These are phyloP conservation scores for Mongoloraphidia duomilia DNA, from an alignment of 2,888 invertebrate species.

Conservation along the genomic window DNA sequence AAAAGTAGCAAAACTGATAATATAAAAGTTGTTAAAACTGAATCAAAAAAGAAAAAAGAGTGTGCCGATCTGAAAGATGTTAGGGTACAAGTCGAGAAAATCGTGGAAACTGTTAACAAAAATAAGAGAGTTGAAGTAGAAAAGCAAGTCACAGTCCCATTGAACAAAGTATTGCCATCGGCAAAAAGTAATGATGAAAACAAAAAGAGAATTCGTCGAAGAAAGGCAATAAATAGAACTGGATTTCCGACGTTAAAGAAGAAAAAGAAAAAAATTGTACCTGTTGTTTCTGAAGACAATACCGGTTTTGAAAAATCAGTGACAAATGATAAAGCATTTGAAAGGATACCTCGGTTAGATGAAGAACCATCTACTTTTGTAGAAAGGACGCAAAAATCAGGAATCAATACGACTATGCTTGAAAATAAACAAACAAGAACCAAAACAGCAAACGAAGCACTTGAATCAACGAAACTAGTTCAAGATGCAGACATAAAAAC, in stretches of 20 bases:
- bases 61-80: slow-evolving; percentile 17
- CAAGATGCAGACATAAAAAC: background rate
- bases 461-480: background rate
- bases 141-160: slow-evolving; percentile 14
- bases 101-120: slow-evolving; percentile 20
- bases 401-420: background rate
- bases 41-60: slow-evolving; percentile 19
- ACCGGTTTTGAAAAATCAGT: background rate
- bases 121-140: slow-evolving; percentile 14
- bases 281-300: slow-evolving; percentile 10
- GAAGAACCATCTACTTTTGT: slow-evolving; percentile 52
- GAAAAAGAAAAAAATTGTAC: slow-evolving; percentile 53
- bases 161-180: slow-evolving; percentile 2
- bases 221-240: slow-evolving; percentile 71
- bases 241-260: slow-evolving; percentile 76
- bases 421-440: background rate
- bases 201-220: slow-evolving; percentile 37
- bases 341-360: slow-evolving; percentile 53
- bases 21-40: slow-evolving; percentile 23
- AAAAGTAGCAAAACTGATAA: slow-evolving; percentile 25
- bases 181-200: background rate
- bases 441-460: background rate
- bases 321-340: slow-evolving; percentile 29
- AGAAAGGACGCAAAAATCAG: slow-evolving; percentile 34
- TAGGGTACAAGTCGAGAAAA: slow-evolving; percentile 32